Percentiles rank a stretch among this genome's conserved stretches.
phyloP scores from a whole-genome alignment of 2,797 vertebrate genomes.

The Neosilurus hyrtlii region DNA sequence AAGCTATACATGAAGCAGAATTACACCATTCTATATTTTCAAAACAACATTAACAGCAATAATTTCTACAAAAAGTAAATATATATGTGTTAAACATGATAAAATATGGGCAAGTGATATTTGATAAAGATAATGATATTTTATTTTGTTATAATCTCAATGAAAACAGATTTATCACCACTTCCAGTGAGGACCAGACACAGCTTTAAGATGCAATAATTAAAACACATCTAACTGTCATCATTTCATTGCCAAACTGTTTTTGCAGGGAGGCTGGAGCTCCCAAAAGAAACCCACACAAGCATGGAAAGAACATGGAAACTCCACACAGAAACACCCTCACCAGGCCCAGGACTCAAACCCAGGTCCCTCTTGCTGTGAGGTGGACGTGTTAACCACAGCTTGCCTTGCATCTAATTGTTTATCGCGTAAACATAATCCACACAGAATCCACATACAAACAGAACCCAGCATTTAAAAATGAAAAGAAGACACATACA shows the following conservation, averaged over 20 bases:
- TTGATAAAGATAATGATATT: too few species aligned
- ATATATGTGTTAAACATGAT: neutral
- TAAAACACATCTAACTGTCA: neutral
- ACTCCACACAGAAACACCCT: too few species aligned
- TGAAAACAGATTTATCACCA: neutral
- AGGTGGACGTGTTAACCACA: too few species aligned
- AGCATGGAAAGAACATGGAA: too few species aligned
- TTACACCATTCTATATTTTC: neutral
- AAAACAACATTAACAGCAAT: neutral
- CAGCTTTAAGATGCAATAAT: neutral
- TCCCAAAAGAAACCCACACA: too few species aligned
- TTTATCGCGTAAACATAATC: neutral
- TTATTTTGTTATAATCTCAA: neutral
- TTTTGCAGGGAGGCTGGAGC: too few species aligned
- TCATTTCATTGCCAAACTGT: too few species aligned
- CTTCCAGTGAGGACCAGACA: neutral
- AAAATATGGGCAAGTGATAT: too few species aligned
- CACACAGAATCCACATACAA: neutral
- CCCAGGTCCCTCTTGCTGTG: too few species aligned
- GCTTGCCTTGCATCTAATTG: neutral
- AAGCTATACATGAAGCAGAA: neutral
- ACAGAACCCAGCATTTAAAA: neutral
- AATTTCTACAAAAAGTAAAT: neutral
- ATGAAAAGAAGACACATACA: neutral
- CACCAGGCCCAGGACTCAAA: too few species aligned